These are phyloP conservation scores for Platanista minor DNA, from an alignment of 2,113 vertebrate species.

Conservation along the genomic window DNA sequence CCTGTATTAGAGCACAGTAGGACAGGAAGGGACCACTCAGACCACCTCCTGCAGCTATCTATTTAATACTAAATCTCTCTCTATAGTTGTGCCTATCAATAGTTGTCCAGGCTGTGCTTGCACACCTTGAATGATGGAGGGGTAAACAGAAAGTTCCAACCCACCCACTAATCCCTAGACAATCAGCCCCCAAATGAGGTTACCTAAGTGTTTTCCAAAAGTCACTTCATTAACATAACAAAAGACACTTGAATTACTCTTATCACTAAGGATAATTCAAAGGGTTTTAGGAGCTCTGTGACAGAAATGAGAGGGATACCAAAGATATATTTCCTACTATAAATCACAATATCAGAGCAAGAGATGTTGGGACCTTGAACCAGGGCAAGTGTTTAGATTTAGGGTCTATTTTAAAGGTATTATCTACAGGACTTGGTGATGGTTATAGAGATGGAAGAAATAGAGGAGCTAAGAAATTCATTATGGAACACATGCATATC, in stretches of 20 bases:
- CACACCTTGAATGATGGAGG: background rate
- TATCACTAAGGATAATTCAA: background rate
- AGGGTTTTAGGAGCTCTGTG: background rate
- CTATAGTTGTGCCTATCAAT: background rate
- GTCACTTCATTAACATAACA: background rate
- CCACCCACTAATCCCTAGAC: background rate
- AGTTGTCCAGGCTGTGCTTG: background rate
- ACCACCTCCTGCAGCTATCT: background rate
- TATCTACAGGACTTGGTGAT: background rate
- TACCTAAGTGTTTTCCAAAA: background rate
- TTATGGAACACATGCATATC: background rate
- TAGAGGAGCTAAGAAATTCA: background rate
- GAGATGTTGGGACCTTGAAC: background rate
- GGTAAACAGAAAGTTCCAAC: background rate
- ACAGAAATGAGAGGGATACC: background rate
- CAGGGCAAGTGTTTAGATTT: background rate
- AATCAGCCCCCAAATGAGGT: background rate
- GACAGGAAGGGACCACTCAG: background rate
- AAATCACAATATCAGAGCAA: background rate
- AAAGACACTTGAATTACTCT: background rate
- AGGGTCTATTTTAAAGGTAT: background rate
- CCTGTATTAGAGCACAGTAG: background rate
- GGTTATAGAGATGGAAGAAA: background rate
- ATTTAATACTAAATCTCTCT: background rate
- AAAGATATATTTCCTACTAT: background rate